phyloP scores from a whole-genome alignment of 2,888 invertebrate species.

The Nomada fucata region DNA sequence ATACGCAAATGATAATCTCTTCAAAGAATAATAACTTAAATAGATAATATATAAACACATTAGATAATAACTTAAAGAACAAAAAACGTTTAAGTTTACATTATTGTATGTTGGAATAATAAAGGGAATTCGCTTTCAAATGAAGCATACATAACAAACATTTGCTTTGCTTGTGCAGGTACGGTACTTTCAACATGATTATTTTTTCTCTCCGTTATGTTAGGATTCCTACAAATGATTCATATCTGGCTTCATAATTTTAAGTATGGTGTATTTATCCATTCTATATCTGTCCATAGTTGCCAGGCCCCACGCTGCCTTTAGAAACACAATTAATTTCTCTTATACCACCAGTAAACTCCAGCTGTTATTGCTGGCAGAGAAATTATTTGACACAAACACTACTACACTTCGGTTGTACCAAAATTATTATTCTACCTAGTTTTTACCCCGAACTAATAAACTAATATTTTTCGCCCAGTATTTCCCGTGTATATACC shows the following conservation, averaged over 20 bases:
- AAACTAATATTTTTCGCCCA: too few relatives aligned
- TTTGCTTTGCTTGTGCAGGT: neutral
- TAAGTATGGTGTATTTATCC: neutral
- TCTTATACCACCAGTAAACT: neutral
- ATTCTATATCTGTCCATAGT: neutral
- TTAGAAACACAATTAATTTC: neutral
- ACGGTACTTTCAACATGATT: neutral
- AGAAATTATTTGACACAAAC: neutral
- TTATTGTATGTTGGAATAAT: neutral
- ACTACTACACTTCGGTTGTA: too few relatives aligned
- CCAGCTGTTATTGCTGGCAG: neutral
- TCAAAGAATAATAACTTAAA: too few relatives aligned
- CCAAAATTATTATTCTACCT: too few relatives aligned
- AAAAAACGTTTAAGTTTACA: too few relatives aligned
- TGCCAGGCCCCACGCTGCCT: neutral
- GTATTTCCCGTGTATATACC: too few relatives aligned
- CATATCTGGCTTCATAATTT: neutral
- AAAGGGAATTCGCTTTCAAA: neutral
- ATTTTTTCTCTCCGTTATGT: neutral
- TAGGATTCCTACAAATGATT: neutral
- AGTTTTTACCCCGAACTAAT: too few relatives aligned
- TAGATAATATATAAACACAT: too few relatives aligned
- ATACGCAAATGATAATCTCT: too few relatives aligned
- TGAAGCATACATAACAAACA: neutral
- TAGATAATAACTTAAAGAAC: too few relatives aligned